A percentile compares a stretch with the other conserved stretches of the same genome.
These are phyloP conservation scores for Alentia gelatinosa DNA, from an alignment of 2,888 invertebrate species.

Conservation along the genomic window DNA sequence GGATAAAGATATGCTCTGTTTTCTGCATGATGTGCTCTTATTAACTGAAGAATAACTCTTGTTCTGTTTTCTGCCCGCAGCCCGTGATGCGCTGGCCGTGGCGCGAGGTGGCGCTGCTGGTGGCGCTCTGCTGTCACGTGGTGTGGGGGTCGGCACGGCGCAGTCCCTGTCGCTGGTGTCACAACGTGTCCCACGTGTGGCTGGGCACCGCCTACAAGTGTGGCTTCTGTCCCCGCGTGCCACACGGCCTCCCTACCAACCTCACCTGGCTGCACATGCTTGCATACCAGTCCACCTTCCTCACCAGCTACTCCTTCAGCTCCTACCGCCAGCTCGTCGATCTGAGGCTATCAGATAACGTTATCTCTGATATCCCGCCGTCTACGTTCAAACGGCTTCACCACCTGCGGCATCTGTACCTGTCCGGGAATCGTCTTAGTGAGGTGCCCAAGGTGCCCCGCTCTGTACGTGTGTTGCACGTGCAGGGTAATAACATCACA, in stretches of 20 bases:
- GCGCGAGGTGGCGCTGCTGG: neutral
- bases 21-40: no score
- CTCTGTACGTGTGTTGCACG: neutral
- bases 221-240: conserved; percentile 38
- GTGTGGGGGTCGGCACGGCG: neutral
- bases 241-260: conserved; percentile 3
- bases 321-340: conserved; percentile 23
- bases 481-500: conserved; percentile 17
- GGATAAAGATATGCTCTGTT: no score
- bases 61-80: neutral
- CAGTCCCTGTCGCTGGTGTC: conserved; percentile 42
- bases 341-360: neutral
- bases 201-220: conserved; percentile 30
- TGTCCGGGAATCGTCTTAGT: neutral
- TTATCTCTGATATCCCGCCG: neutral
- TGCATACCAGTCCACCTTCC: neutral
- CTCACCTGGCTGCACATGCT: conserved; percentile 47
- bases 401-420: conserved; percentile 16
- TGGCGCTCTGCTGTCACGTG: neutral
- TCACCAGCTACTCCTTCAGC: neutral
- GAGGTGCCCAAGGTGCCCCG: neutral
- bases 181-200: conserved; percentile 43
- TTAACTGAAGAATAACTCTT: neutral
- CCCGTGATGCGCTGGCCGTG: neutral
- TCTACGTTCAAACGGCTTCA: conserved; percentile 21